Evolutionary conservation across 2,113 vertebrate genomes (phyloP).

Genomic region (Eretmochelys imbricata): DNA sequence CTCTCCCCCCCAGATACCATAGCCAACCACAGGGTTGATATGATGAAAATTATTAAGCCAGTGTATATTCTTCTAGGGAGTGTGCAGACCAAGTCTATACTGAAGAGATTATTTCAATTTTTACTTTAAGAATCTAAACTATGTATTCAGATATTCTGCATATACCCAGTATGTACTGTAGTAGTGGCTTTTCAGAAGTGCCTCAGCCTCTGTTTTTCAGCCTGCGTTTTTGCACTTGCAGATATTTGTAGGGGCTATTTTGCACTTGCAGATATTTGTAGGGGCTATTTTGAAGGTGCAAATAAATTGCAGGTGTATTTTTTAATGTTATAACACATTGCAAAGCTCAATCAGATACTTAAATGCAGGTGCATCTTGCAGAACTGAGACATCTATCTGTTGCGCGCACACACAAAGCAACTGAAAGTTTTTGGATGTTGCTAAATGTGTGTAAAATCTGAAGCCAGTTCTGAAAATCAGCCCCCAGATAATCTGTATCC

Average conservation of each 20-base stretch:
- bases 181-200: not conserved
- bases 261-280: not conserved
- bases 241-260: not conserved
- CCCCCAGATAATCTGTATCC: not conserved
- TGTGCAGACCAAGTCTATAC: accelerated
- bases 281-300: not conserved
- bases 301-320: not conserved
- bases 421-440: not conserved
- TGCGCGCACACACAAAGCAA: too few relatives aligned
- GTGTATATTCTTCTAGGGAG: too few relatives aligned
- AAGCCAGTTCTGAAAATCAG: not conserved
- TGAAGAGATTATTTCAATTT: accelerated
- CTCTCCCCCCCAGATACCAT: too few relatives aligned
- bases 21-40: too few relatives aligned
- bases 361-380: not conserved
- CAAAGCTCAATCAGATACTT: not conserved
- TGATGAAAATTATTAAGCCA: too few relatives aligned
- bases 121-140: not conserved
- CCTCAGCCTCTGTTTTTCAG: not conserved
- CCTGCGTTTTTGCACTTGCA: not conserved
- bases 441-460: not conserved
- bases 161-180: accelerated
- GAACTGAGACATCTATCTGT: too few relatives aligned
- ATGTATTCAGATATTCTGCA: not conserved
- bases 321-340: not conserved